These are phyloP conservation scores for Dendrolimus punctatus DNA, from an alignment of 1,140 invertebrate species.

Conservation along the genomic window DNA sequence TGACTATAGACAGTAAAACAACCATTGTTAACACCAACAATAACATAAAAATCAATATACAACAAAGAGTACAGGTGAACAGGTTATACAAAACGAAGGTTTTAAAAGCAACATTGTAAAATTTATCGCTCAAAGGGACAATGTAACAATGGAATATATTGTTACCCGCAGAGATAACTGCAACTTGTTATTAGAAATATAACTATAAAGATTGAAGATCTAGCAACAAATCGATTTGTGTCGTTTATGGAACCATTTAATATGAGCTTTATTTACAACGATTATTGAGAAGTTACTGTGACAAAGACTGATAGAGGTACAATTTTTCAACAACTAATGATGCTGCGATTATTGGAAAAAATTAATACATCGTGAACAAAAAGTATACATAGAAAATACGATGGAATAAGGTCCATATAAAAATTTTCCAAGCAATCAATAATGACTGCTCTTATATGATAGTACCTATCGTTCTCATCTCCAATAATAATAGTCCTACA, in stretches of 20 bases:
- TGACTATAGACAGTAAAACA: constrained; percentile 1
- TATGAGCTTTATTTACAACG: too few relatives aligned
- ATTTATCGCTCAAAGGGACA: constrained; percentile 30
- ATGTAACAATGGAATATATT: constrained; percentile 28
- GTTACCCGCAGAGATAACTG: constrained; percentile 26
- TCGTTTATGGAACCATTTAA: constrained; percentile 7
- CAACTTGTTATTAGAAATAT: constrained; percentile 20
- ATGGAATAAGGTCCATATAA: too few relatives aligned
- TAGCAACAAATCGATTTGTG: constrained; percentile 31
- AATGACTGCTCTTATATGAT: too few relatives aligned
- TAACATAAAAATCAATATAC: neutral
- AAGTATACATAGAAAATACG: too few relatives aligned
- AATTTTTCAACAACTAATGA: too few relatives aligned
- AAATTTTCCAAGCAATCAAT: too few relatives aligned
- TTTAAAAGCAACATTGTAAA: constrained; percentile 9
- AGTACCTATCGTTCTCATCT: too few relatives aligned
- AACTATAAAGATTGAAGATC: constrained; percentile 4
- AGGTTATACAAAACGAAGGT: neutral
- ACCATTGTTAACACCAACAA: neutral
- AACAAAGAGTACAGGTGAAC: neutral
- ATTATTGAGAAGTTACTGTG: too few relatives aligned
- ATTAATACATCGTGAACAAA: too few relatives aligned
- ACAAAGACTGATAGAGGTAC: too few relatives aligned
- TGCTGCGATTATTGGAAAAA: too few relatives aligned
- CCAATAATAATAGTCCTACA: too few relatives aligned